Evolutionary conservation across 2,888 invertebrate species (phyloP), one percentile per base, ranked within the genome.

Genomic region (Shargacucullia verbasci): DNA sequence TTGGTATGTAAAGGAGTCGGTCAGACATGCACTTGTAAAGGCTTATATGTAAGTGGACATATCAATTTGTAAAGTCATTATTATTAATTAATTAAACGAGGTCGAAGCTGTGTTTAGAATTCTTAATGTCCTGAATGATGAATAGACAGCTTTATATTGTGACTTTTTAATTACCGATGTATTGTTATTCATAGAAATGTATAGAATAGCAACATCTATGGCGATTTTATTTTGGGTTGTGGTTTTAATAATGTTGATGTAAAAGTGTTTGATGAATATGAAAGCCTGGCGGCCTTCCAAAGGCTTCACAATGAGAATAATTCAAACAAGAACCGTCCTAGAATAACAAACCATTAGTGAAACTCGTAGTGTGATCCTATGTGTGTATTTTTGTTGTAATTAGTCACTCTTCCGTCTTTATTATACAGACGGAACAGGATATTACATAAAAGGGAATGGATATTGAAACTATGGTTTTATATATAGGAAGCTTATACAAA

Each of bases 1-100:
- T 80, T 79, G 74, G 76, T 78, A 83, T 81, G 80, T 67, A 65
- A 59, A 72, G 73, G 64, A 71, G 61, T 13, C 7, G 43, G 57
- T 44, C 37, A 45, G 27, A 41, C 53, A 38, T 68, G 65, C 50
- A 68, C 60, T 66, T 68, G 78, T 63, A 49, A 56, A 62, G 59
- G 43, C 65, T 38, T 61, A 25, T 35, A 38, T 33, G 47, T 50
- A 53, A 57, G 59, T 54, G 45, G 53, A 58, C 47, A 53, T 58
- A 62, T 52, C 69, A 55, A 60, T 66, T 63, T 52, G 65, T 73
- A 45, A 13, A 70, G 59, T 63, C 55, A 73, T 76, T 64, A 44
- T 40, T 41, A 49, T 52, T 59, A 52, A 59, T 69, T 59, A 47
- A 39, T 46, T 44, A 27, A 49, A 57, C 29, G 14, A 38, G 47